Evolutionary conservation across 2,888 invertebrate species (phyloP).

Genomic region (Meta bourneti): DNA sequence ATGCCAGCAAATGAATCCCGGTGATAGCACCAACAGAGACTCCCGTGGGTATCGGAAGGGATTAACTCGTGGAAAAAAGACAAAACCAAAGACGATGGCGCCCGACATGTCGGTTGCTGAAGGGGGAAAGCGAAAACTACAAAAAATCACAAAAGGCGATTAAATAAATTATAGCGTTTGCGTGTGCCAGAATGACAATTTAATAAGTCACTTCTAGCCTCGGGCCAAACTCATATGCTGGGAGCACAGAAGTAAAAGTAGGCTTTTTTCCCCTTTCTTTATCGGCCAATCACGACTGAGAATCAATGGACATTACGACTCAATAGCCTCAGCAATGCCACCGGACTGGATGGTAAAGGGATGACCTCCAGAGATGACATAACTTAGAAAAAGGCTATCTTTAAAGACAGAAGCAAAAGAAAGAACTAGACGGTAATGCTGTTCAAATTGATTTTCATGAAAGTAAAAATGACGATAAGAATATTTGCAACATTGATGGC

Average conservation of each 20-base stretch:
- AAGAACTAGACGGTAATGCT: too few relatives aligned
- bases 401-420: too few relatives aligned
- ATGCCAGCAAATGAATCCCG: conserved; percentile 53
- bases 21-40: conserved; percentile 38
- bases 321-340: conserved; percentile 3
- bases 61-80: conserved; percentile 49
- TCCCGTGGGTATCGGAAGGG: conserved; percentile 33
- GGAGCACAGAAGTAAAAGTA: conserved; percentile 22
- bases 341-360: not conserved
- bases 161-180: conserved; percentile 73
- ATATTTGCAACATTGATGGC: too few relatives aligned
- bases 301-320: conserved; percentile 23
- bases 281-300: conserved; percentile 16
- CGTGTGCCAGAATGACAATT: conserved; percentile 65
- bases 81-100: conserved; percentile 35
- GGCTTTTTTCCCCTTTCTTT: conserved; percentile 3
- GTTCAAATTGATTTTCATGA: too few relatives aligned
- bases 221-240: conserved; percentile 36
- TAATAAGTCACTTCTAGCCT: conserved; percentile 52
- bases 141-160: conserved; percentile 62
- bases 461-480: too few relatives aligned
- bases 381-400: too few relatives aligned
- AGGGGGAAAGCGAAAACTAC: not conserved
- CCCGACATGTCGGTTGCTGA: conserved; percentile 20
- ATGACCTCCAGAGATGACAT: conserved; percentile 7